Conservation (phyloP, 2,888 invertebrate genomes). For the Dolichopus griseipennis region DNA sequence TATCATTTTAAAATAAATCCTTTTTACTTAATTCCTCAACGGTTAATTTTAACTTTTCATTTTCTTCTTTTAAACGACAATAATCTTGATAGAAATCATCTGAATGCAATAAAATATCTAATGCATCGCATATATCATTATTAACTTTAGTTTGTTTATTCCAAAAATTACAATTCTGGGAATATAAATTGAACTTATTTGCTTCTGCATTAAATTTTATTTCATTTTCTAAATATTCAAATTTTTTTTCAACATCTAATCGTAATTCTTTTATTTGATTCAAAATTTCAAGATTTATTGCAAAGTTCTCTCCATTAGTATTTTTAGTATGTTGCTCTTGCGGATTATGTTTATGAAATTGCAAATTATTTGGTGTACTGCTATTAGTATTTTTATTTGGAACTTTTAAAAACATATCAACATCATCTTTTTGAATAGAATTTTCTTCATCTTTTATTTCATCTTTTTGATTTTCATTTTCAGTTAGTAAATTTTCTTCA, state of each 20-base stretch:
- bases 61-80: conserved; percentile 32
- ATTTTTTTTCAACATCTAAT: conserved; percentile 25
- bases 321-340: neutral
- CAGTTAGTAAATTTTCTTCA: conserved; percentile 10
- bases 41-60: conserved; percentile 30
- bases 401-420: conserved; percentile 25
- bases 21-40: conserved; percentile 25
- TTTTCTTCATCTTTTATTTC: neutral
- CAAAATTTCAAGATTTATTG: conserved; percentile 21
- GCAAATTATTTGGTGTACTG: conserved; percentile 31
- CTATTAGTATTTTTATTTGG: conserved; percentile 29
- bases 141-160: conserved; percentile 28
- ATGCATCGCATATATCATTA: conserved; percentile 30
- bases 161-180: conserved; percentile 31
- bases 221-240: conserved; percentile 32
- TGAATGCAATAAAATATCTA: conserved; percentile 31
- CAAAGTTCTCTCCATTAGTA: conserved; percentile 14
- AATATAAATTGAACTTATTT: conserved; percentile 31
- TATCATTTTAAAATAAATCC: neutral
- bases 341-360: too few species aligned
- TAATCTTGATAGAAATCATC: conserved; percentile 37
- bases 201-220: conserved; percentile 30
- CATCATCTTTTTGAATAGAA: conserved; percentile 10
- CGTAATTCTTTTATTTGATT: conserved; percentile 15
- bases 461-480: conserved; percentile 23